A percentile compares a stretch with the other conserved stretches of the same genome.
Conservation (phyloP, 2,888 invertebrate genomes). For the Tuta absoluta region DNA sequence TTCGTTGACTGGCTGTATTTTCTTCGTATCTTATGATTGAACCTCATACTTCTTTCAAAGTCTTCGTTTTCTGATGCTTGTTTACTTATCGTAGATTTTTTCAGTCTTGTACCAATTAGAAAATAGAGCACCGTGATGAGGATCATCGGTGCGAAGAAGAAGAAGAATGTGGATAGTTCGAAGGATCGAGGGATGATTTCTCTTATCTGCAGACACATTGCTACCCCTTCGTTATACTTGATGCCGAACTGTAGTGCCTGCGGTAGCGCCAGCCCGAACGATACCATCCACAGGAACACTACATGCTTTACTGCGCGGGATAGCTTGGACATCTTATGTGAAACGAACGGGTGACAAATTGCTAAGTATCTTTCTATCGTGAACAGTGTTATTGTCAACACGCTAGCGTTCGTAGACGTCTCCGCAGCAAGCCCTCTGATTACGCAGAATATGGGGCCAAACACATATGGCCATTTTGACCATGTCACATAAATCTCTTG, state of each 20-base stretch:
- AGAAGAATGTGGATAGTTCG: constrained; percentile 86
- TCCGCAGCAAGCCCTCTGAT: constrained; percentile 89
- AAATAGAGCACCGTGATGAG: constrained; percentile 88
- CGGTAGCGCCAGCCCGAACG: constrained; percentile 87
- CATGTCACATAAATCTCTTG: constrained; percentile 90
- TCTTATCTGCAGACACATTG: constrained; percentile 74
- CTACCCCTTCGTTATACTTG: constrained; percentile 58
- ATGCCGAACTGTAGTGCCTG: constrained; percentile 81
- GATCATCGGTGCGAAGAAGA: constrained; percentile 89
- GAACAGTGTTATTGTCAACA: constrained; percentile 90
- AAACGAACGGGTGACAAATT: constrained; percentile 83
- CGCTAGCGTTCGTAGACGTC: constrained; percentile 89
- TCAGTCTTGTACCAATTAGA: constrained; percentile 83
- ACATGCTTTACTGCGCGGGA: constrained; percentile 92
- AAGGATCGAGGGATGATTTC: constrained; percentile 83
- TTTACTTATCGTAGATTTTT: constrained; percentile 66
- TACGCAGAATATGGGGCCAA: constrained; percentile 90
- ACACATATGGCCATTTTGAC: constrained; percentile 88
- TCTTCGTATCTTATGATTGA: constrained; percentile 54
- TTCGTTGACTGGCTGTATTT: constrained; percentile 82
- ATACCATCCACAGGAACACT: constrained; percentile 89
- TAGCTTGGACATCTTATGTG: constrained; percentile 93
- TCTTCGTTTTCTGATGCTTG: constrained; percentile 52
- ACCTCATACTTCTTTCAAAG: constrained; percentile 47
- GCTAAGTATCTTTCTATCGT: constrained; percentile 88